Evolutionary conservation across 2,113 vertebrate genomes (phyloP).

Genomic region (Brachypodius melanocephalos): DNA sequence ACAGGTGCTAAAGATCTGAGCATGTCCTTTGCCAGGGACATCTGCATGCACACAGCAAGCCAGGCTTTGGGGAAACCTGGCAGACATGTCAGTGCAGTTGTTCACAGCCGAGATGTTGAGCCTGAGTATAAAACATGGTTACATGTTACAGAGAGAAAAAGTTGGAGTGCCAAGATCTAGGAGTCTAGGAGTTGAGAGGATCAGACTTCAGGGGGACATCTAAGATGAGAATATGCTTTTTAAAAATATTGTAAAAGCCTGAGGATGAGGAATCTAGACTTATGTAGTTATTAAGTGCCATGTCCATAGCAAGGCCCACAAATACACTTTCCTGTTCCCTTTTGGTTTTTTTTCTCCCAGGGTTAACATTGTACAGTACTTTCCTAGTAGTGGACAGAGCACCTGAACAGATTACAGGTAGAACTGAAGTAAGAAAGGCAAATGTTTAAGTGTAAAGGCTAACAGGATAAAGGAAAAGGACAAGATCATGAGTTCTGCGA

Average conservation of each 20-base stretch:
- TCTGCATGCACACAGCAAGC: not conserved
- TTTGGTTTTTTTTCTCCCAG: not conserved
- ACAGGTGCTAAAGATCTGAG: not conserved
- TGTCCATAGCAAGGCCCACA: not conserved
- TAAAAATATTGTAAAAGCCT: not conserved
- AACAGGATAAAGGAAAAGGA: not conserved
- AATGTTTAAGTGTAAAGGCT: not conserved
- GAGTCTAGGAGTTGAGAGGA: not conserved
- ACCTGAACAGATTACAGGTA: not conserved
- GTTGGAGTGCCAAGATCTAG: not conserved
- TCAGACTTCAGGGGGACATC: not conserved
- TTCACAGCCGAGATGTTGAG: not conserved
- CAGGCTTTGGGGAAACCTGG: not conserved
- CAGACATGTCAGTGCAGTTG: not conserved
- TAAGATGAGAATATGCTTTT: not conserved
- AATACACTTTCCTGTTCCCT: not conserved
- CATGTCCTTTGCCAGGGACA: not conserved
- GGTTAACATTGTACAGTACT: not conserved
- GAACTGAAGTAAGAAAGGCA: not conserved
- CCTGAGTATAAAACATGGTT: not conserved
- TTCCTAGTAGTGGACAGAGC: not conserved
- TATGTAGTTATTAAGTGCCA: accelerated
- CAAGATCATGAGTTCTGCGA: not conserved
- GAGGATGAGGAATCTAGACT: not conserved
- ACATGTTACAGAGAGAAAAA: not conserved